Evolutionary conservation across 2,113 vertebrate genomes (phyloP), one percentile per base, ranked within the genome.

Genomic region (Larimichthys crocea): DNA sequence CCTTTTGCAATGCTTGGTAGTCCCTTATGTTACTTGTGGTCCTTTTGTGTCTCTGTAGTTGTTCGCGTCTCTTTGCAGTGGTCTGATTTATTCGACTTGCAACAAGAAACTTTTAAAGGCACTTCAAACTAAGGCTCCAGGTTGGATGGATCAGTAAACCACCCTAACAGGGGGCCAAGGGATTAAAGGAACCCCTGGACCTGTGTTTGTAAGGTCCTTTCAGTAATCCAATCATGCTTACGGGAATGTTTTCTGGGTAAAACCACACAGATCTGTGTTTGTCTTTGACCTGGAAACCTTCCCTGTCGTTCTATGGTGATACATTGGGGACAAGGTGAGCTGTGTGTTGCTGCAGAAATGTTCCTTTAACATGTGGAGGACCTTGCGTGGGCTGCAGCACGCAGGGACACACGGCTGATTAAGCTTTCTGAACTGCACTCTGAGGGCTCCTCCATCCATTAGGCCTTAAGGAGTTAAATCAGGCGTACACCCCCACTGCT

Each of bases 341-440:
- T 2, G 46, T n/a, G 64, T 8, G 52, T 40, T 48, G 0, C 66
- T 5, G 57, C 15, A 49, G 71, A 29, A 59, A 86, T 67, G 46
- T 71, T 65, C 46, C 48, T 40, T 15, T 56, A 35, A n/a, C 42
- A 11, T 16, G 63, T 11, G 31, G 40, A 49, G 35, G 49, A 10
- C 12, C 10, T 46, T 26, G 69, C 76, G 76, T 86, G 82, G 88
- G 82, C 48, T 3, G 70, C 4, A 63, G 61, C 67, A 17, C 12
- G 71, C 90, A 76, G 80, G 60, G 86, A 88, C 60, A 4, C 67
- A 56, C 48, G 79, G 86, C 60, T 93, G 76, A 91, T 88, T 90
- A 85, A 71, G 74, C 90, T 88, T 77, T 6, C 6, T 0, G 76
- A 70, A 76, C 72, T 46, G 77, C 71, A 11, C 75, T 75, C 83